These are phyloP conservation scores for Drosophila tsacasi DNA, from an alignment of 1,140 invertebrate species.

Conservation along the genomic window DNA sequence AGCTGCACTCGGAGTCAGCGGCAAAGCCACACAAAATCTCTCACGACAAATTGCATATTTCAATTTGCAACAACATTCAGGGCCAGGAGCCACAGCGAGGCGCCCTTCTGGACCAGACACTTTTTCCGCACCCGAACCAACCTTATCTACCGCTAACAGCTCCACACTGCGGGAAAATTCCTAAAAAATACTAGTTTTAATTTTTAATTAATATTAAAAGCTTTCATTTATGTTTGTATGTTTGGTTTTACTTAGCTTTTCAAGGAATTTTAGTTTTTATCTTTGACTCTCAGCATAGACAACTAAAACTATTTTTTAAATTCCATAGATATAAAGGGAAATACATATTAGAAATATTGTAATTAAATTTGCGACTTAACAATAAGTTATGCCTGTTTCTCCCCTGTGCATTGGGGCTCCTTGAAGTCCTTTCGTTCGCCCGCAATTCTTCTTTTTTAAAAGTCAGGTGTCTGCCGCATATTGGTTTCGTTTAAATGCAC, in stretches of 20 bases:
- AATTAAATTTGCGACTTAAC: not conserved
- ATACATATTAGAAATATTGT: no score
- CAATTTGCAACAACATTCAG: constrained; percentile 80
- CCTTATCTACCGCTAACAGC: constrained; percentile 31
- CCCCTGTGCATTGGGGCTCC: not conserved
- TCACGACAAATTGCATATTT: constrained; percentile 82
- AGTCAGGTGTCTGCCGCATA: constrained; percentile 79
- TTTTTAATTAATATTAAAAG: not conserved
- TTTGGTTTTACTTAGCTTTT: not conserved
- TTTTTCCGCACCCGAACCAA: constrained; percentile 19
- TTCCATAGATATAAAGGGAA: no score
- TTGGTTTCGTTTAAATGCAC: constrained; percentile 77
- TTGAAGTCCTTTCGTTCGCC: constrained; percentile 31
- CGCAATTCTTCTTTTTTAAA: constrained; percentile 48
- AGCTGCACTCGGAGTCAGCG: constrained; percentile 29
- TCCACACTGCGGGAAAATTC: constrained; percentile 7
- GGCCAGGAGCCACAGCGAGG: constrained; percentile 32
- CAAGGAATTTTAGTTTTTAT: not conserved
- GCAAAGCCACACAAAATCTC: constrained; percentile 76
- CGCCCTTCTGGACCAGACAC: constrained; percentile 58
- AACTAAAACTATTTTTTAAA: not conserved
- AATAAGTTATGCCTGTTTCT: not conserved
- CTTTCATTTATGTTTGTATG: no score
- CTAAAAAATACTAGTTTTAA: not conserved
- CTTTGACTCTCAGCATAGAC: not conserved